Conservation (phyloP, 2,113 vertebrate genomes). For the Lycocorax pyrrhopterus region DNA sequence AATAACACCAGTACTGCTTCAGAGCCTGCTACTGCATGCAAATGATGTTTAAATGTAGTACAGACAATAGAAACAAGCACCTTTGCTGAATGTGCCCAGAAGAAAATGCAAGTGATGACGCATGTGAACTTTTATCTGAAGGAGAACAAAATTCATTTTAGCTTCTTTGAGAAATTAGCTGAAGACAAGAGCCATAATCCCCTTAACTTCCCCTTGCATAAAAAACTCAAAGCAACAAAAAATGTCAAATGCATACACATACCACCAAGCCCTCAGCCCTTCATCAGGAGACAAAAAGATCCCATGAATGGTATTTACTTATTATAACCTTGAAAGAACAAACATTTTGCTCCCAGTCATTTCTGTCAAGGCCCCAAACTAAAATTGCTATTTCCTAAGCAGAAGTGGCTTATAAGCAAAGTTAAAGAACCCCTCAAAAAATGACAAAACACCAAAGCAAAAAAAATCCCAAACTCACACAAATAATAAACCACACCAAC, state of each 20-base stretch:
- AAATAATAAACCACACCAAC: neutral
- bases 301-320: neutral
- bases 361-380: neutral
- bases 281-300: neutral
- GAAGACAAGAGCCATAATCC: neutral
- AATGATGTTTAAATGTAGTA: neutral
- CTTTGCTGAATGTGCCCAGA: neutral
- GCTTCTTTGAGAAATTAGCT: neutral
- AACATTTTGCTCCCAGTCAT: neutral
- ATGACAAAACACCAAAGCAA: neutral
- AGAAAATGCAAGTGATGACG: neutral
- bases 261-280: neutral
- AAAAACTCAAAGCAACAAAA: neutral
- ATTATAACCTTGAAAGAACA: neutral
- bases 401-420: neutral
- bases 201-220: neutral
- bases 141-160: neutral
- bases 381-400: neutral
- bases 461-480: neutral
- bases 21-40: neutral
- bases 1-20: neutral
- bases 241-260: neutral
- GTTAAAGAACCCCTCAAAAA: neutral
- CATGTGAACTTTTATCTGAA: neutral
- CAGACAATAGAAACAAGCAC: neutral